Evolutionary conservation across 1,140 invertebrate genomes (phyloP).

Genomic region (Lepidurus arcticus): DNA sequence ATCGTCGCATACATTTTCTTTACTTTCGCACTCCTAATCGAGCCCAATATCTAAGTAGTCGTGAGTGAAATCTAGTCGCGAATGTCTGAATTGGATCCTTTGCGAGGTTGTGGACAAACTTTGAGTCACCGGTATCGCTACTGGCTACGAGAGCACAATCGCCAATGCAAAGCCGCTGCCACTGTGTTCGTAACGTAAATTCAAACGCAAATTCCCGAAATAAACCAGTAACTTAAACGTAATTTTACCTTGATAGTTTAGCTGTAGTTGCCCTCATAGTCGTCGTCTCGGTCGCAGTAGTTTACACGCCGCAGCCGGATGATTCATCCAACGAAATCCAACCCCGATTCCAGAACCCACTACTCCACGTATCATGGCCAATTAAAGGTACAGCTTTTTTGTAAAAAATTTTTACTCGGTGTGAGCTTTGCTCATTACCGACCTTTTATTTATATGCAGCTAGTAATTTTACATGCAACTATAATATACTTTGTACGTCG

Average conservation of each 20-base stretch:
- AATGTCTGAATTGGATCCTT: constrained; percentile 30
- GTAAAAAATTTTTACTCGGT: no score
- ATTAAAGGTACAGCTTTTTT: background rate
- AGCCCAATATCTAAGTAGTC: background rate
- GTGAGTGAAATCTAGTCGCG: background rate
- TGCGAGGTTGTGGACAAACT: constrained; percentile 24
- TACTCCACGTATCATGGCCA: background rate
- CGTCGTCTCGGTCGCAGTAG: background rate
- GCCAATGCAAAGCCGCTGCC: background rate
- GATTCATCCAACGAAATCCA: background rate
- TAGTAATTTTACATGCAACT: no score
- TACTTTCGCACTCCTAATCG: background rate
- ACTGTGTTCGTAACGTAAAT: background rate
- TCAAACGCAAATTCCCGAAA: background rate
- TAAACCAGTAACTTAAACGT: background rate
- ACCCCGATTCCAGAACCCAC: background rate
- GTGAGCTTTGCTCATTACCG: no score
- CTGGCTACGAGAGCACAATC: background rate
- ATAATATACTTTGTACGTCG: no score
- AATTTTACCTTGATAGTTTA: background rate
- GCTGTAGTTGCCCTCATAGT: background rate
- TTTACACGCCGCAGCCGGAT: background rate
- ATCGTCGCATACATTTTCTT: background rate
- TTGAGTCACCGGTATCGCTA: constrained; percentile 1
- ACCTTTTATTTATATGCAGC: no score